Evolutionary conservation across 2,797 vertebrate species (phyloP).

Genomic region (Poeciliopsis paucimaculata): DNA sequence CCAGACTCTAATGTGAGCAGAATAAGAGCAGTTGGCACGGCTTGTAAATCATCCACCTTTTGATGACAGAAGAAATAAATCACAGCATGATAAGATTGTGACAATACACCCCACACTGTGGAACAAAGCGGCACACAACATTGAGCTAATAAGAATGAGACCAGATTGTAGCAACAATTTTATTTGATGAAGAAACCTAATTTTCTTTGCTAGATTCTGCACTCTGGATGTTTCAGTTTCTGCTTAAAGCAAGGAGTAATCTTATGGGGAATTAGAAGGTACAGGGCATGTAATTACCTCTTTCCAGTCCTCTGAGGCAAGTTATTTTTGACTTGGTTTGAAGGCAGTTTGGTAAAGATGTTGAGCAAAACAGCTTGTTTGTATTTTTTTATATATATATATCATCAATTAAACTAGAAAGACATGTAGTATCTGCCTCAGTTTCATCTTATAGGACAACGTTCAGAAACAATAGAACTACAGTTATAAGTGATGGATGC

Average conservation of each 20-base stretch:
- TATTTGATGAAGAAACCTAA: background rate
- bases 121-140: background rate
- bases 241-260: conserved; percentile 28
- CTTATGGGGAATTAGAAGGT: conserved; percentile 45
- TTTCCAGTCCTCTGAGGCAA: conserved; percentile 25
- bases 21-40: background rate
- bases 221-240: conserved; percentile 13
- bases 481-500: no score
- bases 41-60: background rate
- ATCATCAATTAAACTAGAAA: background rate
- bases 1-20: no score
- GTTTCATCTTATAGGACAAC: background rate
- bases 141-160: no score
- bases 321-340: conserved; percentile 45
- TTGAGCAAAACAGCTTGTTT: conserved; percentile 24
- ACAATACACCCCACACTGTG: background rate
- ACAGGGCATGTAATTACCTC: conserved; percentile 52
- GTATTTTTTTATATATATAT: conserved; percentile 9
- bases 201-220: conserved; percentile 3
- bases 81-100: background rate
- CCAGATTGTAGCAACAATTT: no score
- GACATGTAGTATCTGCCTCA: background rate
- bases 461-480: background rate
- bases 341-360: conserved; percentile 42
- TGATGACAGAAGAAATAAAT: background rate